Percentiles rank a stretch among this genome's conserved stretches.
phyloP scores from a whole-genome alignment of 2,797 vertebrate species.

The Falco novaeseelandiae region DNA sequence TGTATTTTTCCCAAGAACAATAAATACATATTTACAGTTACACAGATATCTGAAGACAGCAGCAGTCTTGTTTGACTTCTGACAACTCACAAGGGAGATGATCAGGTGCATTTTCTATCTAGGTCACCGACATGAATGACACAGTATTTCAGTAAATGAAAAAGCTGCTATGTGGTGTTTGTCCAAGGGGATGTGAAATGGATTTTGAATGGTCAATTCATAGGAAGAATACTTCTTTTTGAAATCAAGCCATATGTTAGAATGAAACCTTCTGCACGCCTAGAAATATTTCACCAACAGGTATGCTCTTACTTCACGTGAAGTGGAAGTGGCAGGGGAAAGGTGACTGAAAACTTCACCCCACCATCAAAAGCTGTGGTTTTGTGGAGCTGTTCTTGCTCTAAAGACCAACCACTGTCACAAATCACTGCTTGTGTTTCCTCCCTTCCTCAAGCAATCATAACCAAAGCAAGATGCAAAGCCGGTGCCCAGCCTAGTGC shows the following conservation, averaged over 20 bases:
- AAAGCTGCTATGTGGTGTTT: neutral
- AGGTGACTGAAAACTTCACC: neutral
- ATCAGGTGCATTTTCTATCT: neutral
- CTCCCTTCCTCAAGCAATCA: neutral
- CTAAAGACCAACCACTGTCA: fast-evolving
- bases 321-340: neutral
- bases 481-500: fast-evolving
- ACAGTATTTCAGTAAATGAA: neutral
- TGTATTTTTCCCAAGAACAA: neutral
- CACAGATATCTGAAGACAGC: neutral
- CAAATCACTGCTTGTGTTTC: fast-evolving
- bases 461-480: neutral
- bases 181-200: neutral
- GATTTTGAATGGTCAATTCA: neutral
- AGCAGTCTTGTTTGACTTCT: neutral
- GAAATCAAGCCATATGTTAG: neutral
- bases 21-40: neutral
- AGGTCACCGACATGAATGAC: neutral
- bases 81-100: neutral
- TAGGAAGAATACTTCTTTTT: neutral
- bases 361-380: neutral
- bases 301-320: neutral
- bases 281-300: neutral
- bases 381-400: neutral
- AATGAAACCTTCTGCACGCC: neutral